These are phyloP conservation scores for Chrysochloris asiatica DNA, from an alignment of 2,113 vertebrate genomes.

Conservation along the genomic window DNA sequence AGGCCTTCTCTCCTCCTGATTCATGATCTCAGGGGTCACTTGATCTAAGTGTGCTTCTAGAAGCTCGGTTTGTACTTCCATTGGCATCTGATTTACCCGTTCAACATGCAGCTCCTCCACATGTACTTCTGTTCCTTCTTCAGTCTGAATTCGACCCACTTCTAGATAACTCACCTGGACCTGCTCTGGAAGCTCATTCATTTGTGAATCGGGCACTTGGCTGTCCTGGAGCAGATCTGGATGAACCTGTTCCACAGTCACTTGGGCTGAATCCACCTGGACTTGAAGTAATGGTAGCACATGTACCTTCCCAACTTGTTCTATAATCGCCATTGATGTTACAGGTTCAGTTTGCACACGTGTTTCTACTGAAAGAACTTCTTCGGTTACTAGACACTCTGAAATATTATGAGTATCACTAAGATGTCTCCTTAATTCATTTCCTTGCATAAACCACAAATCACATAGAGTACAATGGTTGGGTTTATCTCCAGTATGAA, in stretches of 20 bases:
- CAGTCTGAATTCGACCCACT: conserved; percentile 90
- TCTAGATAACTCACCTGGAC: conserved; percentile 88
- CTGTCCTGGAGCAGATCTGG: conserved; percentile 89
- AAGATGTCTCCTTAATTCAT: conserved; percentile 92
- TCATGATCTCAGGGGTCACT: conserved; percentile 79
- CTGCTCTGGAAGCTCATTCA: conserved; percentile 87
- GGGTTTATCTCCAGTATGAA: conserved; percentile 97
- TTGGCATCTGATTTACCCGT: conserved; percentile 87
- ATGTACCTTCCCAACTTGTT: conserved; percentile 92
- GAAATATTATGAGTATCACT: conserved; percentile 89
- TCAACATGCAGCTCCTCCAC: conserved; percentile 88
- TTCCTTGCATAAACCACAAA: conserved; percentile 96
- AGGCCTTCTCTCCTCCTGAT: conserved; percentile 76
- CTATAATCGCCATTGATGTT: conserved; percentile 88
- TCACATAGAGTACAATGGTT: conserved; percentile 98
- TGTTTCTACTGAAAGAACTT: conserved; percentile 88
- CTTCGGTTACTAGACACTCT: conserved; percentile 86
- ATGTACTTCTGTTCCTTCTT: conserved; percentile 88
- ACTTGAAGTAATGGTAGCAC: conserved; percentile 92
- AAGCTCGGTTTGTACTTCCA: conserved; percentile 89
- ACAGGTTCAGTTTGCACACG: conserved; percentile 84
- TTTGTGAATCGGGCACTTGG: conserved; percentile 84
- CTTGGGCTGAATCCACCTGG: conserved; percentile 90
- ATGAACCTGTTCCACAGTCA: conserved; percentile 89
- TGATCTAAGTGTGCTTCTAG: conserved; percentile 83